Base-by-base conservation (phyloP, 2,888 invertebrate species). In the Spisula solida region DNA sequence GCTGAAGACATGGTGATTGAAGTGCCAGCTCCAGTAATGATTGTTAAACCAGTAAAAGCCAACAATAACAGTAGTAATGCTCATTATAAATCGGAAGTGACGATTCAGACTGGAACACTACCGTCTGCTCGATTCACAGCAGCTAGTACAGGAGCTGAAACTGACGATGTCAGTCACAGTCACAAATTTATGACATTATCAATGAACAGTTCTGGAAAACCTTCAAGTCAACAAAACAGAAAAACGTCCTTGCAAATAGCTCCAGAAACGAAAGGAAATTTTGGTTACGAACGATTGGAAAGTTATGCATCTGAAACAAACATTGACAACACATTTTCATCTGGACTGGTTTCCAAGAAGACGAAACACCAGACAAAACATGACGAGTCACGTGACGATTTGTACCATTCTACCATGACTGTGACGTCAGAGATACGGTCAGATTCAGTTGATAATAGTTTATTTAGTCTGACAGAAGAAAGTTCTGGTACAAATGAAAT, bases 321-420 rank as follows among this genome's bases (percentile, higher is more conserved):
- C 56, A 80, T 90, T 0, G 88, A 84, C 47, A 41, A 14, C 0
- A 78, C 55, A 10, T 31, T 75, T 47, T 47, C 83, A 56, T n/a
- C 29, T 55, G 84, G 81, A 48, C 47, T 85, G 16, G n/a, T 51
- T 47, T 66, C 60, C 18, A 79, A 31, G 60, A 83, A 86, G 60
- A 80, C 25, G 0, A 55, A 34, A 70, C 84, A 81, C 25, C 20
- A 56, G 60, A 55, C 31, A 14, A 70, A 83, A 48, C 29, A 47
- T 31, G 79, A 29, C 0, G 56, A 87, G 2, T 88, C 85, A 47
- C 81, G 83, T 60, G 92, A 92, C 41, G 87, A 90, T 82, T 75
- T 92, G 60, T 92, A 90, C 51, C 89, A 92, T 56, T 92, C 92
- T 0, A 90, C 90, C n/a, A 55, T 85, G 31, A 92, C 92, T 20